Percentiles rank a stretch among this genome's conserved stretches.
Evolutionary conservation across 1,140 invertebrate species (phyloP).

Genomic region (Whitmania pigra): DNA sequence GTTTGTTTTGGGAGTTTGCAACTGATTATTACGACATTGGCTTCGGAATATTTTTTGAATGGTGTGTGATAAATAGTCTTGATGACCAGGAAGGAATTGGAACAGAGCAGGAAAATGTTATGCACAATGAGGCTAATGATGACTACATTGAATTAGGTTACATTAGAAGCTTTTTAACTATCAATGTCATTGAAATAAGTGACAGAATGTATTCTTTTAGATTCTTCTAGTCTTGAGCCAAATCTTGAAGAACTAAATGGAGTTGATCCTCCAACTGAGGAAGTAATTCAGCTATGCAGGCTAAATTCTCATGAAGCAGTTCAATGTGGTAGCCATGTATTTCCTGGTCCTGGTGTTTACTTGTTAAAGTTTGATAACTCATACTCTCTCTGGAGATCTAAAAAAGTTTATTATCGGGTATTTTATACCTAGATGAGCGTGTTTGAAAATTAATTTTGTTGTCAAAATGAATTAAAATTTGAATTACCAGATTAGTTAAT

Average conservation of each 20-base stretch:
- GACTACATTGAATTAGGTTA: conserved; percentile 47
- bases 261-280: conserved; percentile 53
- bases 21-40: conserved; percentile 96
- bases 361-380: conserved; percentile 98
- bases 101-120: conserved; percentile 46
- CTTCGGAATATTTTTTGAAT: conserved; percentile 97
- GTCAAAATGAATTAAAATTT: too few species aligned
- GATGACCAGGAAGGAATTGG: conserved; percentile 51
- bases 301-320: conserved; percentile 92
- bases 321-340: conserved; percentile 87
- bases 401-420: conserved; percentile 95
- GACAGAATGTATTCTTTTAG: too few species aligned
- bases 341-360: conserved; percentile 88
- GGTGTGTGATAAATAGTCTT: conserved; percentile 67
- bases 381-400: conserved; percentile 95
- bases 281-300: conserved; percentile 80
- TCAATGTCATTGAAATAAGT: too few species aligned
- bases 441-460: conserved; percentile 26
- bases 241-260: conserved; percentile 16
- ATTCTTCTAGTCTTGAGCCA: too few species aligned
- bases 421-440: conserved; percentile 66
- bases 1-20: conserved; percentile 98
- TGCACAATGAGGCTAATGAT: conserved; percentile 79
- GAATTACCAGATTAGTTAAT: too few species aligned
- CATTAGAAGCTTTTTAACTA: neutral